These are phyloP conservation scores for Erythrolamprus reginae DNA, from an alignment of 2,113 vertebrate species.

Conservation along the genomic window DNA sequence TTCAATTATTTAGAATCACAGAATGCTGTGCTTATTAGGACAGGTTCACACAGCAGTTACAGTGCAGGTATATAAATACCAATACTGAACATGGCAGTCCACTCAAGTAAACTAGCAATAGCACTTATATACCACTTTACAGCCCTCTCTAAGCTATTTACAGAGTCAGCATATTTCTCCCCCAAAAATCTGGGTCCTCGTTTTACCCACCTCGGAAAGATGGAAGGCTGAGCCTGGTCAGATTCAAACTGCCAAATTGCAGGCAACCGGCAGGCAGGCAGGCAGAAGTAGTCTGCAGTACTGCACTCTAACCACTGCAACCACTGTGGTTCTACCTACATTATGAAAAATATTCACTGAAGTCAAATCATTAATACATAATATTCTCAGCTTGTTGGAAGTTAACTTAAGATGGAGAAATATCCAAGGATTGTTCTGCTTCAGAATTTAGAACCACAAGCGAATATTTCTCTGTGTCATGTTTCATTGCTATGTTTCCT, in stretches of 20 bases:
- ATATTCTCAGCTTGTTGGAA: not conserved
- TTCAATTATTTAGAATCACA: not conserved
- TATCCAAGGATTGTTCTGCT: not conserved
- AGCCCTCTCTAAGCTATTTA: too few relatives aligned
- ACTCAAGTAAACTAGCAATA: not conserved
- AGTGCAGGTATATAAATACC: not conserved
- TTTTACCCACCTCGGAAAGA: too few relatives aligned
- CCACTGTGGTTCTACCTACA: too few relatives aligned
- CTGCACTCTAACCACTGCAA: too few relatives aligned
- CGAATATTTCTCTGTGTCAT: not conserved
- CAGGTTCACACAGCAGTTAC: not conserved
- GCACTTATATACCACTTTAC: too few relatives aligned
- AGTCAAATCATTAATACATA: not conserved
- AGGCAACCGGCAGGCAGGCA: too few relatives aligned
- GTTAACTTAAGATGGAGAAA: not conserved
- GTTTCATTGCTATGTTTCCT: not conserved
- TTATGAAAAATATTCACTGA: not conserved
- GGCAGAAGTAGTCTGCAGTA: too few relatives aligned
- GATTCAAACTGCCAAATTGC: too few relatives aligned
- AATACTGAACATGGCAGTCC: not conserved
- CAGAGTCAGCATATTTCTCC: too few relatives aligned
- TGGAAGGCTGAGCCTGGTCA: too few relatives aligned
- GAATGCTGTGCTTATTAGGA: not conserved
- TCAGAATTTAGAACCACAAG: not conserved
- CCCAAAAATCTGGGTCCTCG: too few relatives aligned